Evolutionary conservation across 1,140 invertebrate genomes (phyloP), one percentile per base, ranked within the genome.

Genomic region (Chrysomallon squamiferum): DNA sequence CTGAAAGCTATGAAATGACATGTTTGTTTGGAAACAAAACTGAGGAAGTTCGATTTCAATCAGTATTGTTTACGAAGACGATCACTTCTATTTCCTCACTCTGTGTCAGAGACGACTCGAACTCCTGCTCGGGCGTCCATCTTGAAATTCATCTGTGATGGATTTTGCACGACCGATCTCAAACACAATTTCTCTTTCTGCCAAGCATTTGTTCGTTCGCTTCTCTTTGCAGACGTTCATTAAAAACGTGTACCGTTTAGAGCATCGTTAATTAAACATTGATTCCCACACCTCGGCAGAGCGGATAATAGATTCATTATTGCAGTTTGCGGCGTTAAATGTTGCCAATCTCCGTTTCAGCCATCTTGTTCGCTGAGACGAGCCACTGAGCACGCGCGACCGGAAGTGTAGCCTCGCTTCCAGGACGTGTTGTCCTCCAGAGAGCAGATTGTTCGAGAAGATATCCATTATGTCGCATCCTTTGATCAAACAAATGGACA

Each of bases 401-500:
- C 58, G 58, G 58, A 59, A 59, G 58, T 59, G 58, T 59, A 43
- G 30, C 38, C 58, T 59, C 38, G 33, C 32, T n/a, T 11, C 41
- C 58, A 38, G 32, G 35, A 59, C 38, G 38, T 59, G 58, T 38
- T 43, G 38, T 43, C 22, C 22, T 22, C 29, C 29, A 22, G 20
- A 56, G 27, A 56, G 52, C 52, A 56, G 27, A 56, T 56, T 22
- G 22, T 13, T 15, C 22, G 18, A 56, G 52, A 22, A 29, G 22
- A 38, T 15, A 15, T 5, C 35, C 35, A 38, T 38, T 38, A 38
- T 38, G 5, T 43, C 32, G 20, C 32, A 25, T 59, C 41, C 58
- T 38, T 59, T 59, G 58, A 38, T 59, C 58, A 59, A 59, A 59
- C 41, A 59, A 59, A 25, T 35, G 38, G 18, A 35, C 38, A 54